Evolutionary conservation across 2,113 vertebrate species (phyloP).

Genomic region (Eubucco bourcierii): DNA sequence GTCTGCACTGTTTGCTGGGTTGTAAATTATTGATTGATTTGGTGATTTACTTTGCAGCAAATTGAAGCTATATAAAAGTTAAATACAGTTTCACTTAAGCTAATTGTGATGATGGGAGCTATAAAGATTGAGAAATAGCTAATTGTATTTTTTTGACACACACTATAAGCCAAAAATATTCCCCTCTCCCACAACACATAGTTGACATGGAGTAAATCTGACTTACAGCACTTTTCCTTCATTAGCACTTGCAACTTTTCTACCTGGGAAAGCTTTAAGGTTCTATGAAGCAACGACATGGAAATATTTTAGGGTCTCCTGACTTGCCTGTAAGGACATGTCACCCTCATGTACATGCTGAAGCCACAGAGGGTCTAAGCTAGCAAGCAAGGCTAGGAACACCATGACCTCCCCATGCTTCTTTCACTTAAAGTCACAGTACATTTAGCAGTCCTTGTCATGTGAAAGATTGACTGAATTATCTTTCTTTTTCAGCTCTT

Average conservation of each 20-base stretch:
- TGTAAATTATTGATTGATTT: conserved; percentile 59
- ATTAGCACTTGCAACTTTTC: not conserved
- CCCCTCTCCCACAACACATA: not conserved
- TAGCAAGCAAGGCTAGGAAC: not conserved
- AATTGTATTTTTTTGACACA: conserved; percentile 19
- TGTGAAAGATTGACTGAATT: not conserved
- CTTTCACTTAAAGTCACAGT: not conserved
- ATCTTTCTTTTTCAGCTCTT: not conserved
- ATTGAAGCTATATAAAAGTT: conserved; percentile 23
- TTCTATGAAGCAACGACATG: not conserved
- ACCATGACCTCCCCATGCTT: rapidly evolving
- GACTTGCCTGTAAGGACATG: not conserved
- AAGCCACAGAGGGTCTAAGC: not conserved
- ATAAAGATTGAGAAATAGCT: conserved; percentile 21
- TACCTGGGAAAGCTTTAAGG: not conserved
- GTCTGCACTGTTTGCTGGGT: not conserved
- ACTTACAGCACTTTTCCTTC: not conserved
- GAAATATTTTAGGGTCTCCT: not conserved
- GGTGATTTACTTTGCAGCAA: conserved; percentile 43
- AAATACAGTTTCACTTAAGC: conserved; percentile 40
- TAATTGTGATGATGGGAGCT: conserved; percentile 3
- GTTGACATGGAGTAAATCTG: not conserved
- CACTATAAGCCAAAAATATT: not conserved
- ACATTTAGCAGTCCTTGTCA: not conserved
- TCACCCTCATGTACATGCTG: not conserved